These are phyloP conservation scores for Sciurus niger DNA, from an alignment of 2,113 vertebrate genomes.

Conservation along the genomic window DNA sequence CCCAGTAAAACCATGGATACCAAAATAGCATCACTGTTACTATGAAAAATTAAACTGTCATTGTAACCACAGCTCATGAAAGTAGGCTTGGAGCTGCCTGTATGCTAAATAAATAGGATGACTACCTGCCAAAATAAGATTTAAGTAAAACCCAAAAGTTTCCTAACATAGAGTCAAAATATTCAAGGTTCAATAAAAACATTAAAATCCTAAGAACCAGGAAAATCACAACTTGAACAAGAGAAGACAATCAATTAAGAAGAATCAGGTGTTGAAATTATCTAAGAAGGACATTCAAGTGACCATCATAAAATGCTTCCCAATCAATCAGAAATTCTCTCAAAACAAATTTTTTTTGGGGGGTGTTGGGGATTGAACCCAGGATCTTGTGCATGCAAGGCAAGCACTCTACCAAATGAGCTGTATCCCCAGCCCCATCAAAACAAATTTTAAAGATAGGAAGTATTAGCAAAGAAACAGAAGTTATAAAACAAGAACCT, in stretches of 20 bases:
- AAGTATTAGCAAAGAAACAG: conserved; percentile 16
- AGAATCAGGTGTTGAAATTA: conserved; percentile 40
- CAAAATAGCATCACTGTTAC: conserved; percentile 17
- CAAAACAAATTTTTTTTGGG: not conserved
- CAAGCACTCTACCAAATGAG: no score
- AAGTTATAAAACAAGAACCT: conserved; percentile 37
- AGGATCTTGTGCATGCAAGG: no score
- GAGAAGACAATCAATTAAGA: conserved; percentile 35
- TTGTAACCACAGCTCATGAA: not conserved
- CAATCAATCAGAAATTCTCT: conserved; percentile 11
- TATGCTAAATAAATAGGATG: conserved; percentile 26
- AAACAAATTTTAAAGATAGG: conserved; percentile 31
- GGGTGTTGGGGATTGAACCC: no score
- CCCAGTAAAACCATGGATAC: conserved; percentile 11
- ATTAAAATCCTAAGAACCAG: conserved; percentile 5
- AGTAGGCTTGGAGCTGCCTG: not conserved
- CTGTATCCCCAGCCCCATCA: not conserved
- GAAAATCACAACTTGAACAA: conserved; percentile 23
- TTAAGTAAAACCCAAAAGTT: conserved; percentile 37
- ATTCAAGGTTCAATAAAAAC: conserved; percentile 30
- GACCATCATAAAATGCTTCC: not conserved
- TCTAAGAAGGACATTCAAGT: conserved; percentile 49
- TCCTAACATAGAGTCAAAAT: conserved; percentile 37
- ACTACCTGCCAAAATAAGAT: conserved; percentile 8
- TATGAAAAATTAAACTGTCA: conserved; percentile 54